Evolutionary conservation across 2,113 vertebrate genomes (phyloP), one percentile per base, ranked within the genome.

Genomic region (Gambusia affinis): DNA sequence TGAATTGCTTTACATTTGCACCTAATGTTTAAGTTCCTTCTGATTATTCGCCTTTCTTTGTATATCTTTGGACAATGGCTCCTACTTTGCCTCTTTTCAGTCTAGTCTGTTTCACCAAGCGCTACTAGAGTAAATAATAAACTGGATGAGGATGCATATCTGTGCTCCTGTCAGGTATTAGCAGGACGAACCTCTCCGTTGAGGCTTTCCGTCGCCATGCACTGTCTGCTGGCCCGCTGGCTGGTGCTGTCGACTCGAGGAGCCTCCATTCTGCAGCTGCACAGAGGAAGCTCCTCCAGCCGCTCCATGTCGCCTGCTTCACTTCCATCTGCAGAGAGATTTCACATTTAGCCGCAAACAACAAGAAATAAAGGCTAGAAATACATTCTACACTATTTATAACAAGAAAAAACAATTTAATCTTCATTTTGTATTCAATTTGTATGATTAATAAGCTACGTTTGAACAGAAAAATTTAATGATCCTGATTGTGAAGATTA

Each of bases 191-290:
- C 97, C 96, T 97, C 96, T 90, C 97, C 96, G 0, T 97, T 95
- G 54, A 95, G 84, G 29, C 96, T 97, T 87, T 98, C 96, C 0
- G 96, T 96, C 75, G 97, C 97, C 96, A 97, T 98, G 74, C 97
- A 98, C 76, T 94, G 95, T 71, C 95, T 92, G 29, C 92, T 95
- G 0, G 93, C 90, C 1, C 93, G 81, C 57, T 95, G 91, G 1
- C 94, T 95, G 72, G 94, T 94, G 37, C 95, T 92, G 75, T 97
- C 96, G 0, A 97, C 96, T 0, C 96, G 96, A 2, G 97, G 97
- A 0, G 97, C 97, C 86, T 98, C 97, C 97, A 98, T 98, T 78
- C 97, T 94, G 88, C 97, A 97, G 90, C 96, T 97, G 88, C 97
- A 98, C 35, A 98, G 91, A 2, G 97, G 97, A 63, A 98, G 88